Evolutionary conservation across 1,140 invertebrate species (phyloP).

Genomic region (Leptoteleia sp.): DNA sequence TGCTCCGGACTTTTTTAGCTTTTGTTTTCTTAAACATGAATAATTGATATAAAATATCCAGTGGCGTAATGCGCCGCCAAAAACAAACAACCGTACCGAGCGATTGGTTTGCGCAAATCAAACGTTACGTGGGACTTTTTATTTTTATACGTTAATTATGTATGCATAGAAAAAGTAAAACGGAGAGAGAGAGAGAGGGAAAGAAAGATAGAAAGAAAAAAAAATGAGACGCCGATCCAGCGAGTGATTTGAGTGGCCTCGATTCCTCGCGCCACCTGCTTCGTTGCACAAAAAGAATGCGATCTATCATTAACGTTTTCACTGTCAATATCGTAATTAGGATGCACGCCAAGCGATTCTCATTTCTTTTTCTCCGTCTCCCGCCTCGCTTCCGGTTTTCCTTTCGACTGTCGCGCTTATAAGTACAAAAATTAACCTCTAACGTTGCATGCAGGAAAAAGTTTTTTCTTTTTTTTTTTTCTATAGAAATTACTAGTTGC

Average conservation of each 20-base stretch:
- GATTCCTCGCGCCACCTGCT: conserved; percentile 65
- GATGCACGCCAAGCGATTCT: conserved; percentile 64
- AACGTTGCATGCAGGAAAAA: conserved; percentile 41
- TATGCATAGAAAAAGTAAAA: conserved; percentile 28
- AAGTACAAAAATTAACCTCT: conserved; percentile 40
- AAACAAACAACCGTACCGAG: conserved; percentile 3
- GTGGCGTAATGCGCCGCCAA: conserved; percentile 4
- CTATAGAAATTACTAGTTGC: conserved; percentile 28
- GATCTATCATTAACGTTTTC: conserved; percentile 69
- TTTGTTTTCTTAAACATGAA: conserved; percentile 54
- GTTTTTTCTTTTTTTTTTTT: no score
- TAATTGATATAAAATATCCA: conserved; percentile 43
- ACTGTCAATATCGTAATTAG: conserved; percentile 69
- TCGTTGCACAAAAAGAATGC: conserved; percentile 66
- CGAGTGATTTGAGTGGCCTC: conserved; percentile 53
- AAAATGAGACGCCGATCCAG: conserved; percentile 35
- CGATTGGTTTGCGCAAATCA: conserved; percentile 13
- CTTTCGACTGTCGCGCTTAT: conserved; percentile 56
- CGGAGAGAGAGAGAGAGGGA: no score
- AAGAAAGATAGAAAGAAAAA: no score
- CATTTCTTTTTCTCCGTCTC: conserved; percentile 63
- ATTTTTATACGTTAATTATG: conserved; percentile 38
- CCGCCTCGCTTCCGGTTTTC: conserved; percentile 61
- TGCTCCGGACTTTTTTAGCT: conserved; percentile 49
- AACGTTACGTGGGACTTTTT: conserved; percentile 24